Evolutionary conservation across 1,140 invertebrate genomes (phyloP), one percentile per base, ranked within the genome.

Genomic region (Cryptotermes secundus): DNA sequence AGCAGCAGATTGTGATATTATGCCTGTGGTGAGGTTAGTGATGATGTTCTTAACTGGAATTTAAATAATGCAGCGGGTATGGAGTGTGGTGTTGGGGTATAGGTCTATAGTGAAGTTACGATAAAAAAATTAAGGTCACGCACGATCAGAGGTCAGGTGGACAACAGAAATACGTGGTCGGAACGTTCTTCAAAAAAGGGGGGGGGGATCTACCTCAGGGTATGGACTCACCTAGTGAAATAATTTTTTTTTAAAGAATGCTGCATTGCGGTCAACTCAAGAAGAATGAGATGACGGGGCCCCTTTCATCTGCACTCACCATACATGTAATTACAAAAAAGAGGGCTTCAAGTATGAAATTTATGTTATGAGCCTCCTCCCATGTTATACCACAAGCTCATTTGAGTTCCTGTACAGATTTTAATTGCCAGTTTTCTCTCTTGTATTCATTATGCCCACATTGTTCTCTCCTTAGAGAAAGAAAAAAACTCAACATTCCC

Each of bases 381-480:
- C 59, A 72, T 26, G 59, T 72, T 72, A 7, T 31, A 7, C n/a
- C 59, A 16, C 16, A n/a, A 31, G 59, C 59, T 72, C 59, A 72
- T 72, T 72, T 72, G 59, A 72, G 59, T 72, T 72, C 4, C 59
- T 26, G 59, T 72, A 72, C 14, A 72, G 59, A 72, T 72, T 72
- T 72, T 72, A 72, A 72, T 72, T 72, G 59, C 59, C 59, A 72
- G 59, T 72, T 72, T 31, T 72, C 59, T 72, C 59, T 72, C 59
- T 16, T 72, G n/a, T 72, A 72, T 72, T 72, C 59, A 72, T n/a
- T n/a, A 31, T 31, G 14, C n/a, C n/a, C n/a, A 72, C 59, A 31
- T 72, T 72, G 59, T 72, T 31, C 59, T 72, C 26, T 72, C 59
- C n/a, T 72, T 14, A 72, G 4, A 31, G 16, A 72, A 72, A 72